These are phyloP conservation scores for Paraescarpia echinospica DNA, from an alignment of 1,140 invertebrate species.

Conservation along the genomic window DNA sequence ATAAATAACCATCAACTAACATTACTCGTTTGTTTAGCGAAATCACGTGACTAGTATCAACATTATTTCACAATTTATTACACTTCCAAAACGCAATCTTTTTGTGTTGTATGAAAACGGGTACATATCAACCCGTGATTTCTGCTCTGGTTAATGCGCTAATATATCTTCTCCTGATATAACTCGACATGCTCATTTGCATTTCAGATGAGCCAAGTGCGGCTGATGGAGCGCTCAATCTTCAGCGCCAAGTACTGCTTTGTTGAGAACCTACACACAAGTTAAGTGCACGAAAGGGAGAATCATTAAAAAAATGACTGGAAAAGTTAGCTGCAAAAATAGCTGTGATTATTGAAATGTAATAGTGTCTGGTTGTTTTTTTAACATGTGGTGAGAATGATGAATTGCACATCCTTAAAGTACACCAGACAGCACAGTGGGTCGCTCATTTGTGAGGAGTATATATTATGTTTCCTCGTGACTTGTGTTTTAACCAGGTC, in stretches of 20 bases:
- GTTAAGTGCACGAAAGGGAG: constrained; percentile 36
- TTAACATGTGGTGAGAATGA: not conserved
- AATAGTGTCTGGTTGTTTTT: not conserved
- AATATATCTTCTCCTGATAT: not conserved
- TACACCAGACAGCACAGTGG: not conserved
- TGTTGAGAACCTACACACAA: constrained; percentile 74
- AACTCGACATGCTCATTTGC: not conserved
- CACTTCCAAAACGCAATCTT: not conserved
- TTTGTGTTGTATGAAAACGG: not conserved
- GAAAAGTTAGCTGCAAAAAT: not conserved
- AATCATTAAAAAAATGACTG: not conserved
- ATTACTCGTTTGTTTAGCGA: not conserved
- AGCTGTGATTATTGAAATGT: not conserved
- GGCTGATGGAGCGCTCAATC: constrained; percentile 89
- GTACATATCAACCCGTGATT: not conserved
- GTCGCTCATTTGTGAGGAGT: not conserved
- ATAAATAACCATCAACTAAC: not conserved
- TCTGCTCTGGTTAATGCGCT: not conserved
- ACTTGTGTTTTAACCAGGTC: not conserved
- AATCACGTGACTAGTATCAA: not conserved
- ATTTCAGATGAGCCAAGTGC: constrained; percentile 63
- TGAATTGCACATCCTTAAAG: not conserved
- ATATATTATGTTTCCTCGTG: not conserved
- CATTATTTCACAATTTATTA: not conserved
- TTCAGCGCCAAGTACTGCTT: constrained; percentile 83